A percentile compares a stretch with the other conserved stretches of the same genome.
These are phyloP conservation scores for Aplodontia rufa DNA, from an alignment of 2,113 vertebrate species.

Conservation along the genomic window DNA sequence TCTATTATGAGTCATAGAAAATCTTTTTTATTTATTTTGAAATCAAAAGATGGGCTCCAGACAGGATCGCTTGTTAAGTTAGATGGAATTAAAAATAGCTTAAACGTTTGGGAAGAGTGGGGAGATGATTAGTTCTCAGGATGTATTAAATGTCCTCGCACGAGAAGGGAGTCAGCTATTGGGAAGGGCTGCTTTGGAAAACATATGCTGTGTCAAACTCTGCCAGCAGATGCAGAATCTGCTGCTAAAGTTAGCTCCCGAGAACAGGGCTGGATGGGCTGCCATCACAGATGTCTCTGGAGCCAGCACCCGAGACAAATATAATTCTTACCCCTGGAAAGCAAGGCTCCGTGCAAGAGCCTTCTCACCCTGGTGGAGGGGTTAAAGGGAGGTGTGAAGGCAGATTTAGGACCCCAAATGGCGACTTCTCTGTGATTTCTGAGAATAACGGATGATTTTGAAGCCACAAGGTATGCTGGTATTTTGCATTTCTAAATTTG, in stretches of 20 bases:
- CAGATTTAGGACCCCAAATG: constrained; percentile 77
- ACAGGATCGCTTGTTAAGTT: constrained; percentile 69
- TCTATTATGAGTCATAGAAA: constrained; percentile 59
- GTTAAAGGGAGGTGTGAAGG: constrained; percentile 60
- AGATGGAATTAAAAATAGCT: constrained; percentile 78
- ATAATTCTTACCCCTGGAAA: constrained; percentile 77
- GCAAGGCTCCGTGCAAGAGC: constrained; percentile 43
- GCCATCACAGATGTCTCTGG: constrained; percentile 71
- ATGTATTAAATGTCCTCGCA: constrained; percentile 79
- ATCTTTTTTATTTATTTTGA: constrained; percentile 75
- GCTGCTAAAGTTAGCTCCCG: constrained; percentile 66
- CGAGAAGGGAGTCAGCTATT: constrained; percentile 66
- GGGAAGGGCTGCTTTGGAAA: constrained; percentile 73
- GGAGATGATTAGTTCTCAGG: constrained; percentile 78
- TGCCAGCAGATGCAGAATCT: constrained; percentile 69
- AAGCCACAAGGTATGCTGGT: constrained; percentile 56
- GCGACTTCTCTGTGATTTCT: constrained; percentile 56
- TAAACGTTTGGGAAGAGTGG: constrained; percentile 62
- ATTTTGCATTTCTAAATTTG: constrained; percentile 56
- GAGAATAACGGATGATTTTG: constrained; percentile 49
- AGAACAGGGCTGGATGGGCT: constrained; percentile 64
- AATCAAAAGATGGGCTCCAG: constrained; percentile 73
- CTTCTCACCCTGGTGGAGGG: constrained; percentile 61
- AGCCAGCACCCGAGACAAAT: constrained; percentile 63
- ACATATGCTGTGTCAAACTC: constrained; percentile 71